phyloP scores from a whole-genome alignment of 92 coral and sea anemone species.

The Desmophyllum pertusum region DNA sequence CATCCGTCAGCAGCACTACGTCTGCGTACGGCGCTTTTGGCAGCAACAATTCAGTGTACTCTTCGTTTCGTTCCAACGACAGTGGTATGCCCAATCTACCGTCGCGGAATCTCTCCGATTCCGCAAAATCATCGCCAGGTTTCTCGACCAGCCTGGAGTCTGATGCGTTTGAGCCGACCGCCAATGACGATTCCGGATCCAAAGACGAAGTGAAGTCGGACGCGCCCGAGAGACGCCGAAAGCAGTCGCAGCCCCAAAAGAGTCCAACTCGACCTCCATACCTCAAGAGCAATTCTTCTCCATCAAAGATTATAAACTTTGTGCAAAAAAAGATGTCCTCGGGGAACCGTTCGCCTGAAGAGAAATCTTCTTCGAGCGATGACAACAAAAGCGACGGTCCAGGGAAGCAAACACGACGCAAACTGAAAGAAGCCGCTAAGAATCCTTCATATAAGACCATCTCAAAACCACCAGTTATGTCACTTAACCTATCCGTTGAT shows the following conservation, averaged over 20 bases:
- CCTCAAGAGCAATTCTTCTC: conserved; percentile 52
- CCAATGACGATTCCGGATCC: neutral
- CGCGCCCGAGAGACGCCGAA: neutral
- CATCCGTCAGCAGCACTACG: conserved; percentile 32
- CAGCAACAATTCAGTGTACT: conserved; percentile 26
- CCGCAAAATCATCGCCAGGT: conserved; percentile 14
- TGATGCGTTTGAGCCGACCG: conserved; percentile 15
- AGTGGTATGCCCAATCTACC: neutral
- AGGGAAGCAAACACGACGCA: neutral
- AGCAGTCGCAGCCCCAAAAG: neutral
- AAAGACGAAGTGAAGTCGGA: conserved; percentile 8
- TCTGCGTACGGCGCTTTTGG: conserved; percentile 8
- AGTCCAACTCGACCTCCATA: conserved; percentile 40
- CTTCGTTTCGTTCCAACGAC: conserved; percentile 34
- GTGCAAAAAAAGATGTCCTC: conserved; percentile 3
- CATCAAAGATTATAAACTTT: conserved; percentile 39
- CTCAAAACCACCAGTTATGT: neutral
- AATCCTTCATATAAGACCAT: neutral
- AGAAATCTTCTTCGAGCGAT: conserved; percentile 1
- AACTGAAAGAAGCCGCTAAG: neutral
- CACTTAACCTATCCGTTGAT: neutral
- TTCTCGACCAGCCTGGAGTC: conserved; percentile 21
- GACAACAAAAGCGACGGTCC: neutral
- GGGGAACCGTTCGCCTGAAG: conserved; percentile 11
- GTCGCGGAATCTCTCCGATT: neutral